Evolutionary conservation across 2,888 invertebrate species (phyloP).

Genomic region (Himalopsyche japonica): DNA sequence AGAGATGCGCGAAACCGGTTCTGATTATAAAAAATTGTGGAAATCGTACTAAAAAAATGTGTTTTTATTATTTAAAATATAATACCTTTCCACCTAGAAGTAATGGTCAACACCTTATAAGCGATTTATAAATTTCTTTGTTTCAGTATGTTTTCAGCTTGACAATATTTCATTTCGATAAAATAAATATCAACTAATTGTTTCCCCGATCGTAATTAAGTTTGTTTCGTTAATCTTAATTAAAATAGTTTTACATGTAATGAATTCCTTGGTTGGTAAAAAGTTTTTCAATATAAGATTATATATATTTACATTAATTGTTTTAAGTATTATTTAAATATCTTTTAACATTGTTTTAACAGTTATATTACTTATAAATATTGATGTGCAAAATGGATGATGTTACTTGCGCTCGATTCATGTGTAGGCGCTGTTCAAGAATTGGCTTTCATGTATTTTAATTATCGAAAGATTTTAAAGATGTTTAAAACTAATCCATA

Average conservation of each 20-base stretch:
- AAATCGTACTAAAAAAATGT: no score
- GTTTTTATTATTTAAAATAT: no score
- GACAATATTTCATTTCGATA: no score
- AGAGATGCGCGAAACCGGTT: no score
- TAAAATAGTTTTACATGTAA: neutral
- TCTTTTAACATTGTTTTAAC: neutral
- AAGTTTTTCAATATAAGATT: neutral
- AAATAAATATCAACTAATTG: no score
- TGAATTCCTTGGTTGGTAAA: neutral
- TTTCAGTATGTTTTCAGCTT: no score
- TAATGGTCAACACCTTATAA: no score
- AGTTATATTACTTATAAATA: neutral
- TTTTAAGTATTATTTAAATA: no score
- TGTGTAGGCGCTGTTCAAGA: neutral
- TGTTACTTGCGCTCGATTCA: neutral
- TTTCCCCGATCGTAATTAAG: neutral
- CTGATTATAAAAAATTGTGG: no score
- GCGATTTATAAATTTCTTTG: no score
- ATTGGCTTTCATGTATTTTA: neutral
- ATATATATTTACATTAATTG: neutral
- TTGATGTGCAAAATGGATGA: neutral
- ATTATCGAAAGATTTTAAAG: neutral
- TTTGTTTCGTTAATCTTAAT: neutral
- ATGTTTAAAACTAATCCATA: neutral
- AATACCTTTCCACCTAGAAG: no score